Base-by-base conservation (phyloP, 1,140 invertebrate genomes). In the Temnothorax longispinosus region DNA sequence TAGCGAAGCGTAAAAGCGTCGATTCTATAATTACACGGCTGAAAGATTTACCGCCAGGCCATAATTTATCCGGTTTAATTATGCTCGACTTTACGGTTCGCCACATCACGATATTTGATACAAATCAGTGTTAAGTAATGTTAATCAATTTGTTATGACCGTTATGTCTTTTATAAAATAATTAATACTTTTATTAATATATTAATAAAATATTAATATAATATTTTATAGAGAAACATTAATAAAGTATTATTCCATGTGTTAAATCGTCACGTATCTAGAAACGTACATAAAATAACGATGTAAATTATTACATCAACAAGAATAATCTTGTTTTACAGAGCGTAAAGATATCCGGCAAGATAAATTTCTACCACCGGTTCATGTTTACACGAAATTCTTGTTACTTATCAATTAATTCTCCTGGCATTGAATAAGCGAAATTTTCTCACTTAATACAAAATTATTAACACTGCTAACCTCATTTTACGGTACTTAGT, bases 51-150 rank as follows among this genome's bases (percentile, higher is more conserved):
- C 52, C 65, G 52, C 41, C 69, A 32, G 18, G 65, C 41, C 54
- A 35, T 74, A 82, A 82, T 38, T 82, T 74, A 82, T 47, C 38
- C 27, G 38, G 52, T 82, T 82, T 82, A 82, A 74, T 82, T 82
- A 82, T 74, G 80, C 80, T 54, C 64, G 38, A 82, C 52, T 72
- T 72, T 58, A 74, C 47, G 67, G 67, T 82, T 82, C 41, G 54
- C 54, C 41, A 81, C 38, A 74, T 60, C 27, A 11, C 18, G 52
- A 47, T 44, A 69, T 21, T 80, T 32, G 41, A 82, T 18, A 60
- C 38, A 52, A 50, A 58, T 52, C 18, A 74, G 58, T 18, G 11
- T 72, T 82, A 41, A 81, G 52, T 32, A 56, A 54, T 38, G 2
- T 74, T 44, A 56, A 82, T 67, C 27, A 58, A 56, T 58, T 82